phyloP scores from a whole-genome alignment of 2,113 vertebrate genomes.

The Antidorcas marsupialis region DNA sequence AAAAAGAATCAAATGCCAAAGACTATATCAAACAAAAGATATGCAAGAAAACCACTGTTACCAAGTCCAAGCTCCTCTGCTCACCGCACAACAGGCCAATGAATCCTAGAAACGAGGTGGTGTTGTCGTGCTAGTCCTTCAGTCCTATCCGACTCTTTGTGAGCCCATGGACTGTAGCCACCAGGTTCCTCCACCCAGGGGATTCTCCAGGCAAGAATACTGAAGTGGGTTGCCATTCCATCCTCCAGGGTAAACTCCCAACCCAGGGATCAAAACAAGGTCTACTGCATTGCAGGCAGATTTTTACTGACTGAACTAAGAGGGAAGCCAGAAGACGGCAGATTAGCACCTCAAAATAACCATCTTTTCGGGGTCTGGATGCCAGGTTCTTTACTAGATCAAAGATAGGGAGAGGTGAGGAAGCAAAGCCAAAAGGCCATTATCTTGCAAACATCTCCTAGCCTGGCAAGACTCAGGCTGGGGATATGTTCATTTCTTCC shows the following conservation, averaged over 20 bases:
- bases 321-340: background rate
- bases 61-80: background rate
- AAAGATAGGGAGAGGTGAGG: background rate
- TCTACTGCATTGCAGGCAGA: background rate
- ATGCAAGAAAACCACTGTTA: background rate
- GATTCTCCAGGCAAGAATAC: background rate
- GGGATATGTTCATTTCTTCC: background rate
- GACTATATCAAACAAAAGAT: background rate
- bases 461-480: background rate
- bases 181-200: accelerated
- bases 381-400: background rate
- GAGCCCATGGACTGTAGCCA: background rate
- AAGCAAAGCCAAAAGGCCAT: background rate
- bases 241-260: background rate
- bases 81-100: background rate
- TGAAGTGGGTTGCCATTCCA: accelerated
- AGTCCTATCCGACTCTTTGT: background rate
- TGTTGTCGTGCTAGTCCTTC: accelerated
- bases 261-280: background rate
- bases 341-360: background rate
- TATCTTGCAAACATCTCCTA: background rate
- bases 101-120: background rate
- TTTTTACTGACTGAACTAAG: background rate
- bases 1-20: background rate
- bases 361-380: accelerated